A percentile compares a stretch with the other conserved stretches of the same genome.
phyloP scores from a whole-genome alignment of 2,888 invertebrate genomes.

The Sphaeridia pumilis region DNA sequence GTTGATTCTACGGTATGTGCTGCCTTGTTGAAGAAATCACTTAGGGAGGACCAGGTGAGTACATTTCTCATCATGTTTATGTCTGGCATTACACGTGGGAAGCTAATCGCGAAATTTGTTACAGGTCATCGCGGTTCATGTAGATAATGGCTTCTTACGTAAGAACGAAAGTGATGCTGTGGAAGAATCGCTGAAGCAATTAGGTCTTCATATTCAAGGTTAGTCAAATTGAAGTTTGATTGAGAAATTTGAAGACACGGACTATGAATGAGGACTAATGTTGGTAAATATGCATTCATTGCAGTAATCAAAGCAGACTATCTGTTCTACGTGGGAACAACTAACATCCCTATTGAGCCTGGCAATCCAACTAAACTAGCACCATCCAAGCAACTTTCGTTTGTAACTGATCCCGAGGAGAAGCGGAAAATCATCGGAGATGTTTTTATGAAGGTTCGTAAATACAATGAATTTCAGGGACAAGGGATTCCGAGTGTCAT shows the following conservation, averaged over 20 bases:
- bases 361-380: constrained; percentile 46
- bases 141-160: constrained; percentile 98
- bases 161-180: constrained; percentile 87
- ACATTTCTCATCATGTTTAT: neutral
- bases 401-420: constrained; percentile 85
- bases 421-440: constrained; percentile 98
- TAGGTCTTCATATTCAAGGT: constrained; percentile 54
- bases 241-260: too few species aligned
- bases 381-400: constrained; percentile 71
- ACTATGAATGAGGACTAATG: too few species aligned
- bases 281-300: too few species aligned
- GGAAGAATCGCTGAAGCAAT: constrained; percentile 63
- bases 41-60: constrained; percentile 63
- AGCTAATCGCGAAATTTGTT: neutral
- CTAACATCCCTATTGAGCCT: constrained; percentile 55
- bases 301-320: constrained; percentile 46
- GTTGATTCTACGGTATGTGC: constrained; percentile 99
- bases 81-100: too few species aligned
- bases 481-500: too few species aligned
- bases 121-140: constrained; percentile 81
- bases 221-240: constrained; percentile 1
- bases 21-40: constrained; percentile 78
- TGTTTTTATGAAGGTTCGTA: constrained; percentile 71
- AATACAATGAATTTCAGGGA: neutral
- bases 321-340: constrained; percentile 55